Conservation (phyloP, 2,797 vertebrate species). For the Tadarida brasiliensis region DNA sequence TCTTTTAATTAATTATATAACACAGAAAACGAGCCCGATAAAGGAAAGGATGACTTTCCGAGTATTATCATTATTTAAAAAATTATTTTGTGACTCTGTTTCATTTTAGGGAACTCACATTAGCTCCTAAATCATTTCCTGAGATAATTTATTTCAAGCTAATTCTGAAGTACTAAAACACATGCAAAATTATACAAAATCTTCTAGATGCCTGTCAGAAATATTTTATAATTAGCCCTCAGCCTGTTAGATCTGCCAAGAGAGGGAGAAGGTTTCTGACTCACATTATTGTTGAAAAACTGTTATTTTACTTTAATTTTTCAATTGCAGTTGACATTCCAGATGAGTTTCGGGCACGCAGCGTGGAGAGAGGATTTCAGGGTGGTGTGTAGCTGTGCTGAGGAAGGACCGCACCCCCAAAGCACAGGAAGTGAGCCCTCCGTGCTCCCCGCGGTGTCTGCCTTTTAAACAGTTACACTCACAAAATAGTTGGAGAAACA, state of each 20-base stretch:
- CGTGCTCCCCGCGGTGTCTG: not conserved
- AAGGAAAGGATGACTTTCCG: not conserved
- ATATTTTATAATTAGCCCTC: not conserved
- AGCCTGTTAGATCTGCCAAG: not conserved
- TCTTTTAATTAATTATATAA: not conserved
- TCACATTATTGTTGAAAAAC: conserved; percentile 2
- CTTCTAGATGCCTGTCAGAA: not conserved
- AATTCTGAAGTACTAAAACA: conserved; percentile 1
- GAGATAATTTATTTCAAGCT: conserved; percentile 38
- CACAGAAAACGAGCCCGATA: not conserved
- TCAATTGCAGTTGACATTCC: not conserved
- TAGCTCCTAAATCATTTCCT: conserved; percentile 11
- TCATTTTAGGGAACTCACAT: not conserved
- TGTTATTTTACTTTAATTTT: not conserved
- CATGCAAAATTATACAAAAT: not conserved
- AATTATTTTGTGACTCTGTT: not conserved
- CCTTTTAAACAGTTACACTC: not conserved
- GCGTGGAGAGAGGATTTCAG: not conserved
- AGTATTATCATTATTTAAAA: not conserved
- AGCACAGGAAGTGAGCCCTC: too few species aligned
- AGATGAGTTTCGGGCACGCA: too few species aligned
- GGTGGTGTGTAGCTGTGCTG: not conserved
- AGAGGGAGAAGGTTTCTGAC: not conserved
- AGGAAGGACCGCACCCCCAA: too few species aligned
- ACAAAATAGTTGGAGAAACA: not conserved